phyloP scores from a whole-genome alignment of 2,113 vertebrate species.

The Protobothrops mucrosquamatus region DNA sequence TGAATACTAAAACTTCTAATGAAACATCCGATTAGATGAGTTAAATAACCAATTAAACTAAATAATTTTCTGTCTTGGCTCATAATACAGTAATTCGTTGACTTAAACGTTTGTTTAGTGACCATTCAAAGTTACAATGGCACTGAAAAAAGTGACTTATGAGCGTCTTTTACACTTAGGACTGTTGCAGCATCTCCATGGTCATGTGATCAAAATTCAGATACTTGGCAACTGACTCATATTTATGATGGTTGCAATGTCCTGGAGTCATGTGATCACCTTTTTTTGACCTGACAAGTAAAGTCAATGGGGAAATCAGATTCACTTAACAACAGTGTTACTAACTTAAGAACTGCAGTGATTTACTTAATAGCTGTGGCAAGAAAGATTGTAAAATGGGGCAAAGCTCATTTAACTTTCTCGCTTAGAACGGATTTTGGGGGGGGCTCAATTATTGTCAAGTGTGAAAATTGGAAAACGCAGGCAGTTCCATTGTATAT shows the following conservation, averaged over 20 bases:
- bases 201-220: neutral
- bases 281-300: neutral
- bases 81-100: neutral
- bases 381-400: neutral
- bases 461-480: too few relatives aligned
- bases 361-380: neutral
- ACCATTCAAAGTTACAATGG: neutral
- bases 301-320: neutral
- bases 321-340: neutral
- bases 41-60: neutral
- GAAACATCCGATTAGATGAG: neutral
- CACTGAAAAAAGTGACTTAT: neutral
- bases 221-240: neutral
- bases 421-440: neutral
- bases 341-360: neutral
- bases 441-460: neutral
- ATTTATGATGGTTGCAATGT: neutral
- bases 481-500: too few relatives aligned
- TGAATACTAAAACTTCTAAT: neutral
- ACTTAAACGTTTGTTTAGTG: neutral
- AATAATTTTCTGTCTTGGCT: neutral
- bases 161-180: neutral
- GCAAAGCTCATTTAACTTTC: neutral
- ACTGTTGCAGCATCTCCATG: neutral
- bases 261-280: neutral